Percentiles rank a stretch among this genome's conserved stretches.
Evolutionary conservation across 1,140 invertebrate genomes (phyloP).

Genomic region (Reticulitermes speratus): DNA sequence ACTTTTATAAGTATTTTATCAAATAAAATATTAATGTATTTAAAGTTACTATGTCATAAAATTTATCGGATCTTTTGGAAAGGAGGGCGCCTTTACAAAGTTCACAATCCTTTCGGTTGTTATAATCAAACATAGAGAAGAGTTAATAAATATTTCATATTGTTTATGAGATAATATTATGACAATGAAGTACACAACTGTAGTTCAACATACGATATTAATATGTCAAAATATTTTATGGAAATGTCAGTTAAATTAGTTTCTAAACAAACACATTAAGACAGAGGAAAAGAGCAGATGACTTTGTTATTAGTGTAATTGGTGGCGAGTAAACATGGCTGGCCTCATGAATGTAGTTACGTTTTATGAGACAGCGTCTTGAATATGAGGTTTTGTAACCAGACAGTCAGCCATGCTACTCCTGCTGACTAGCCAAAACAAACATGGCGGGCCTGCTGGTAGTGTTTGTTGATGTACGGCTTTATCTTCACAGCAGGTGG

Average conservation of each 20-base stretch:
- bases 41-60: not conserved
- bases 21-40: not conserved
- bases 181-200: not conserved
- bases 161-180: not conserved
- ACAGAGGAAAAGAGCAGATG: not conserved
- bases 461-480: not conserved
- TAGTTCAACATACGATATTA: not conserved
- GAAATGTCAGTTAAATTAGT: not conserved
- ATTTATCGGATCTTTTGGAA: not conserved
- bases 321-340: not conserved
- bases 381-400: conserved; percentile 5
- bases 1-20: not conserved
- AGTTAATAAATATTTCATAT: no score
- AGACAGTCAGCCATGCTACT: not conserved
- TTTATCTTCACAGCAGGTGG: conserved; percentile 3
- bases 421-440: not conserved
- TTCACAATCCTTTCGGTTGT: not conserved
- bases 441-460: not conserved
- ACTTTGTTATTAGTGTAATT: not conserved
- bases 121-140: no score
- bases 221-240: not conserved
- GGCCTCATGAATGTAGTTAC: not conserved
- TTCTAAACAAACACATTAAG: not conserved
- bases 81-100: not conserved
- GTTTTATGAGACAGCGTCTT: not conserved